Evolutionary conservation across 1,140 invertebrate genomes (phyloP), one percentile per base, ranked within the genome.

Genomic region (Dendrolimus punctatus): DNA sequence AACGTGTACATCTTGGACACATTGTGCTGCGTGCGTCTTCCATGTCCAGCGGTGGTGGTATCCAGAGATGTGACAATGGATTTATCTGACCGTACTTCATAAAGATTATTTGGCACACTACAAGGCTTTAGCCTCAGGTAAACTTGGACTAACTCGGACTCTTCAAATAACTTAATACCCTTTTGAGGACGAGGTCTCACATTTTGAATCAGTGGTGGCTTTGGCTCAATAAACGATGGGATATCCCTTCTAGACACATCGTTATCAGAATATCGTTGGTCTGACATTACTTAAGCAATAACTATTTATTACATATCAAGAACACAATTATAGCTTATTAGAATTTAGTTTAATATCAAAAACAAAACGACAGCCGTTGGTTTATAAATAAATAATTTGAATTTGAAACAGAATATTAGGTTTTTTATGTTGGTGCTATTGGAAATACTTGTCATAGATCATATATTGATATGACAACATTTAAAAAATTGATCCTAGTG

Each of bases 221-320:
- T 58, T 10, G 86, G 73, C 58, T 87, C 84, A 42, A 88, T 80
- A 64, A 86, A 88, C 1, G 85, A 87, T 5, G 80, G 81, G n/a
- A 85, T 72, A 48, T 85, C 83, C 38, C 79, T 53, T 42, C 53
- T 68, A 5, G 66, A 65, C 10, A 55, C 46, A 36, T 80, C 71
- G 53, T 68, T 64, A 40, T 73, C 72, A 0, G 79, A 80, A 67
- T 46, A 64, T 43, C 76, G 57, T 55, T 65, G 62, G 40, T 77
- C 71, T 39, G 54, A 62, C 74, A 81, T 78, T 46, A 43, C 55
- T 46, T 23, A 42, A 37, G 10, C 9, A 40, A 44, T 49, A 53
- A n/a, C 8, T n/a, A 47, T 8, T 39, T 7, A 39, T 45, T 41
- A 53, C 6, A 56, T 39, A 44, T 41, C 48, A 40, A 6, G 8